Conservation (phyloP, 2,797 vertebrate species). For the Microchirus variegatus region DNA sequence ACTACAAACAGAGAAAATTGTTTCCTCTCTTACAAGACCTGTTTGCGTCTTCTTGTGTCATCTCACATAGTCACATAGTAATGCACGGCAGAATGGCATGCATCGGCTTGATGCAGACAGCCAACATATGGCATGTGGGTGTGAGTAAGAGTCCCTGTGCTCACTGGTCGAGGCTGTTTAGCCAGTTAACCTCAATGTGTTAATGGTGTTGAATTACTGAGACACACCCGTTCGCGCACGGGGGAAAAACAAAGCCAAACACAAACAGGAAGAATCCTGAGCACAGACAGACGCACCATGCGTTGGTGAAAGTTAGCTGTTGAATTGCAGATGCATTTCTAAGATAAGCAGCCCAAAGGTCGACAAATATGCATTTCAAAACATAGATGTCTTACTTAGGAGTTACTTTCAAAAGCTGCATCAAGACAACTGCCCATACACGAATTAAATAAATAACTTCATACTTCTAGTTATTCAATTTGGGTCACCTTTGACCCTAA, state of each 20-base stretch:
- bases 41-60: slow-evolving; percentile 28
- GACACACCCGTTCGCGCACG: slow-evolving; percentile 82
- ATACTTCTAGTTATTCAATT: too few relatives aligned
- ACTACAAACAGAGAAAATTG: slow-evolving; percentile 8
- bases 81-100: slow-evolving; percentile 33
- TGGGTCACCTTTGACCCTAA: too few relatives aligned
- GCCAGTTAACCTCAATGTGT: slow-evolving; percentile 85
- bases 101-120: slow-evolving; percentile 40
- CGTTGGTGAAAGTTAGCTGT: slow-evolving; percentile 20
- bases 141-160: slow-evolving; percentile 59
- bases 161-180: slow-evolving; percentile 89
- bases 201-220: slow-evolving; percentile 92
- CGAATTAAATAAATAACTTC: too few relatives aligned
- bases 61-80: background rate
- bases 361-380: slow-evolving; percentile 10
- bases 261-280: slow-evolving; percentile 68
- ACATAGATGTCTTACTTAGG: background rate
- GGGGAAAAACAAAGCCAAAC: slow-evolving; percentile 60
- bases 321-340: slow-evolving; percentile 27
- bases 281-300: slow-evolving; percentile 11
- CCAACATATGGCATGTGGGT: slow-evolving; percentile 61
- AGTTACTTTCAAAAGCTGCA: slow-evolving; percentile 3
- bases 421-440: too few relatives aligned
- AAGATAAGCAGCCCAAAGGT: slow-evolving; percentile 20
- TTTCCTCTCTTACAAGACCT: slow-evolving; percentile 35